phyloP scores from a whole-genome alignment of 2,113 vertebrate genomes.

The Salvelinus alpinus region DNA sequence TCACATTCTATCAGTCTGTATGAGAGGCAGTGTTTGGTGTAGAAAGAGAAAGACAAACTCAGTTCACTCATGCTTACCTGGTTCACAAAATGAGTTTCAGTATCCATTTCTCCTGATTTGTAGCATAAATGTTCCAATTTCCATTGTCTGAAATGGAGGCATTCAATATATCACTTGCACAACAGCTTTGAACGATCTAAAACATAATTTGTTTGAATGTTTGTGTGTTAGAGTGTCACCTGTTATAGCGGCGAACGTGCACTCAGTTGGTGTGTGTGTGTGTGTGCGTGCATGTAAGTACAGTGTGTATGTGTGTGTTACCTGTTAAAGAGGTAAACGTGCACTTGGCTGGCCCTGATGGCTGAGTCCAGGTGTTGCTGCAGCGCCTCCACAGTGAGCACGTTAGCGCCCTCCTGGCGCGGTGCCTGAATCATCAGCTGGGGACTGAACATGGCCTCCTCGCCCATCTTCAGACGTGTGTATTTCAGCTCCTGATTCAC shows the following conservation, averaged over 20 bases:
- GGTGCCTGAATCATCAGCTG: constrained; percentile 99
- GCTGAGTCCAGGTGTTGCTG: constrained; percentile 95
- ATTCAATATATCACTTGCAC: neutral
- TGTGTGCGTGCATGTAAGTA: no score
- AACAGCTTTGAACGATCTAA: no score
- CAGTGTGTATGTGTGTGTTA: constrained; percentile 41
- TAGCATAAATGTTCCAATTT: constrained; percentile 97
- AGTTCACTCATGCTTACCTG: constrained; percentile 74
- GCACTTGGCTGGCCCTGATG: constrained; percentile 91
- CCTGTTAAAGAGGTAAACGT: constrained; percentile 97
- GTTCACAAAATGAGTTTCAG: constrained; percentile 87
- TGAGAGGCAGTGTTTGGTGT: no score
- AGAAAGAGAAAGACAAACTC: neutral
- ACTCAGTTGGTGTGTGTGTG: neutral
- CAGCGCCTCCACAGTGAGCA: constrained; percentile 91
- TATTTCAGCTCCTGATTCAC: constrained; percentile 97
- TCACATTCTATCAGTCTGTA: no score
- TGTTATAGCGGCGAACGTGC: neutral
- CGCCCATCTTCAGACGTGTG: constrained; percentile 96
- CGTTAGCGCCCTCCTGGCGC: constrained; percentile 87
- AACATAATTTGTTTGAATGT: neutral
- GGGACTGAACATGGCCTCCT: constrained; percentile 98
- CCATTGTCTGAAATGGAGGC: constrained; percentile 85
- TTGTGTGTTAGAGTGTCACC: neutral
- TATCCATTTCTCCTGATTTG: constrained; percentile 97